A percentile compares a stretch with the other conserved stretches of the same genome.
Conservation (phyloP, 2,888 invertebrate genomes). For the Saturnia japonica region DNA sequence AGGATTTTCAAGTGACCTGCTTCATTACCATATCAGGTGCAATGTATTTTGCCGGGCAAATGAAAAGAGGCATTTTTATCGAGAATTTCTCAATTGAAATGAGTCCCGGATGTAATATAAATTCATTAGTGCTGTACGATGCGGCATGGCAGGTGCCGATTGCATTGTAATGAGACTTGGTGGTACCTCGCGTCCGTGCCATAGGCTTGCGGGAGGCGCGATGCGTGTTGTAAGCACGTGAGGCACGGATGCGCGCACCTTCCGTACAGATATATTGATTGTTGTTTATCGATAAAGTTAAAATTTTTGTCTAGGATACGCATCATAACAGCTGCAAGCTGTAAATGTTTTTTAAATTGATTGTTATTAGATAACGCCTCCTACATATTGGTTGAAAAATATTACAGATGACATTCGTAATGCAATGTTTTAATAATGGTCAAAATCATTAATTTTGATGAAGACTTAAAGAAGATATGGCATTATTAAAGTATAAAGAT, state of each 20-base stretch:
- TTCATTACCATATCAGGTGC: not conserved
- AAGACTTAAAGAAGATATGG: no score
- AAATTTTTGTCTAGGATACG: not conserved
- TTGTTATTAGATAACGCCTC: no score
- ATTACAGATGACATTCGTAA: no score
- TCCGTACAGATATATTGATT: not conserved
- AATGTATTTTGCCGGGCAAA: not conserved
- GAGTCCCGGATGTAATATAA: conserved; percentile 15
- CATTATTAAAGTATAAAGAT: no score
- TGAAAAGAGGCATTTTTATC: not conserved
- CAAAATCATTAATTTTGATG: no score
- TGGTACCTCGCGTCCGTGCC: conserved; percentile 8
- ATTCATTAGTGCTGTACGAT: conserved; percentile 11
- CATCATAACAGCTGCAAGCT: not conserved
- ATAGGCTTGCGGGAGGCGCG: not conserved
- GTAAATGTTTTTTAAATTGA: no score
- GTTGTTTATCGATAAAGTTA: not conserved
- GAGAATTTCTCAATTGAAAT: conserved; percentile 17
- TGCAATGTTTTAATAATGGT: no score
- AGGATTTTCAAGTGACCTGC: not conserved
- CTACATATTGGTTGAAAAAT: no score
- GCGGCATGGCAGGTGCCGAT: conserved; percentile 16
- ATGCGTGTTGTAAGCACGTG: conserved; percentile 1
- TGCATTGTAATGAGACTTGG: conserved; percentile 16
- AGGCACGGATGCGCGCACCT: not conserved